Evolutionary conservation across 2,113 vertebrate species (phyloP), one percentile per base, ranked within the genome.

Genomic region (Ailurus styani): DNA sequence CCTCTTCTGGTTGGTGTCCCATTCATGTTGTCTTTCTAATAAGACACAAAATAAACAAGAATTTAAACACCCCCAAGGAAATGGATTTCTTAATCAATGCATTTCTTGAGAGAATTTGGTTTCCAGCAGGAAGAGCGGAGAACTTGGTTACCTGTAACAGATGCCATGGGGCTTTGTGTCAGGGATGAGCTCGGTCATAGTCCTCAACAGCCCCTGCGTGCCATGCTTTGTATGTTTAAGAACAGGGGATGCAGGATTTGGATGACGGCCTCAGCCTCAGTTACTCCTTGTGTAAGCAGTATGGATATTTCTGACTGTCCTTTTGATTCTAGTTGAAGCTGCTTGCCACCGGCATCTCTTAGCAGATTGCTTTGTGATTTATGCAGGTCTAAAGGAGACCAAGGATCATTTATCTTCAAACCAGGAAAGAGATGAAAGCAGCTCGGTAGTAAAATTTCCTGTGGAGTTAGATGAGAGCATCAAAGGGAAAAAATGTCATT

Each of bases 331-430:
- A 87, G 97, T 96, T 98, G 97, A 98, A 98, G 98, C 97, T 2
- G 11, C 90, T 93, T 98, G 98, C 98, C 98, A 98, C 97, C 95
- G 98, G 98, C 97, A 96, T 98, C 98, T 98, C 98, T 98, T 96
- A 98, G 98, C 96, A 99, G 98, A 99, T 99, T 99, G 98, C 98
- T 98, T 98, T 98, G 97, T 99, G 98, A 99, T 99, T 99, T 99
- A 99, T 99, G 98, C 87, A 8, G 97, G 98, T 97, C 98, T 98
- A 98, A 98, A 98, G 98, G 98, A 98, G 98, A 98, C 97, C 98
- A 98, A 98, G 98, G 97, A 98, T 98, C 98, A 98, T 99, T 99
- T 99, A 98, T 99, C 98, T 99, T 98, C 98, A 98, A 98, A 98
- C 97, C 95, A 98, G 98, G 98, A 98, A 98, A 98, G 97, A 98